Percentiles rank a stretch among this genome's conserved stretches.
Evolutionary conservation across 2,797 vertebrate genomes (phyloP).

Genomic region (Spatula versicolor): DNA sequence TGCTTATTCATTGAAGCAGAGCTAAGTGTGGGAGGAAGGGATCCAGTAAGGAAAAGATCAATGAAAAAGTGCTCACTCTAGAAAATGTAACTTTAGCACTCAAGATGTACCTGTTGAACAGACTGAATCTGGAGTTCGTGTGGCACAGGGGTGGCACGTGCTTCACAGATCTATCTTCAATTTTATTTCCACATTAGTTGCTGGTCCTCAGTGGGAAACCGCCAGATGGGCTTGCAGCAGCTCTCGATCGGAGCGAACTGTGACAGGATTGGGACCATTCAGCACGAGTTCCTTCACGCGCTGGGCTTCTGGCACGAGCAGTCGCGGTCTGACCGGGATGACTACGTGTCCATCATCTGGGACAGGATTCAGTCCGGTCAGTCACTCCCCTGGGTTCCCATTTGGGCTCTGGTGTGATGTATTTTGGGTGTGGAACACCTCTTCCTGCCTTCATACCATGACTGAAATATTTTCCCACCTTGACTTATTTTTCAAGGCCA

Average conservation of each 20-base stretch:
- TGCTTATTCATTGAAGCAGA: neutral
- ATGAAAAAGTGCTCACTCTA: neutral
- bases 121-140: fast-evolving
- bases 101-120: neutral
- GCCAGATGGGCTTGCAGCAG: conserved; percentile 78
- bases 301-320: conserved; percentile 96
- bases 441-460: neutral
- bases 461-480: fast-evolving
- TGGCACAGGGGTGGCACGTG: neutral
- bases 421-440: neutral
- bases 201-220: conserved; percentile 92
- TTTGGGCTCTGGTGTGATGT: neutral
- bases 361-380: conserved; percentile 86
- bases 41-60: neutral
- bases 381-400: neutral
- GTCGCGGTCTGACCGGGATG: conserved; percentile 88
- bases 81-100: neutral
- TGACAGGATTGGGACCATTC: conserved; percentile 86
- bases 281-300: conserved; percentile 92
- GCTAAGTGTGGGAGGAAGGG: neutral
- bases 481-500: neutral
- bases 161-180: neutral
- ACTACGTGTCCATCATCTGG: conserved; percentile 89
- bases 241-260: conserved; percentile 89
- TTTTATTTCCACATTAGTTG: conserved; percentile 80